Base-by-base conservation (phyloP, 2,888 invertebrate species). In the Cataglyphis livida region DNA sequence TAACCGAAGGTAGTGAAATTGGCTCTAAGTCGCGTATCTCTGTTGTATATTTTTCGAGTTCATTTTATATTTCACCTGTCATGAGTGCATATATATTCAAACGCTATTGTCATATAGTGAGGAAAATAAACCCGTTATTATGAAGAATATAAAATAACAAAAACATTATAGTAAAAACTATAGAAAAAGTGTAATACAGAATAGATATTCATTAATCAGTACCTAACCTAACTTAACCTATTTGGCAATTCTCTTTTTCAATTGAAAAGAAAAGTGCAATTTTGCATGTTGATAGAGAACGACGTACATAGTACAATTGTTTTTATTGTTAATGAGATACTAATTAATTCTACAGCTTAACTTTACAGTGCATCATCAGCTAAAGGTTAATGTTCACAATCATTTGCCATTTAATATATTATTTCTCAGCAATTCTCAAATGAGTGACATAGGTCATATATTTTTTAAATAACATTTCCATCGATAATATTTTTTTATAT, bases 41-140 rank as follows among this genome's bases (percentile, higher is more conserved):
- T 61, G 71, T 74, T 70, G 71, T 81, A 38, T 85, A 62, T 81
- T 84, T 81, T 78, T 32, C 38, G 28, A 38, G 71, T 10, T 38
- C 74, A 75, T 38, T n/a, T 44, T 81, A 54, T 61, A 51, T n/a
- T 51, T 51, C n/a, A n/a, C 0, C n/a, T 51, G 51, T 51, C 51
- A 51, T 51, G n/a, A 51, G 51, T 51, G 51, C 51, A n/a, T n/a
- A 51, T 51, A 51, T 51, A 51, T 51, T 51, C 2, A 3, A 3
- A 7, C 15, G n/a, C n/a, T n/a, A 51, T 51, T 51, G n/a, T 51
- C 5, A 7, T 1, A 18, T n/a, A 7, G 51, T 51, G 51, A n/a
- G 7, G n/a, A 51, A 51, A 51, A 51, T 51, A 51, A 51, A n/a
- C 51, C 1, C n/a, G 51, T 3, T 7, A n/a, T n/a, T n/a, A n/a